Percentiles rank a stretch among this genome's conserved stretches.
Evolutionary conservation across 1,140 invertebrate genomes (phyloP).

Genomic region (Ditylenchus dipsaci): DNA sequence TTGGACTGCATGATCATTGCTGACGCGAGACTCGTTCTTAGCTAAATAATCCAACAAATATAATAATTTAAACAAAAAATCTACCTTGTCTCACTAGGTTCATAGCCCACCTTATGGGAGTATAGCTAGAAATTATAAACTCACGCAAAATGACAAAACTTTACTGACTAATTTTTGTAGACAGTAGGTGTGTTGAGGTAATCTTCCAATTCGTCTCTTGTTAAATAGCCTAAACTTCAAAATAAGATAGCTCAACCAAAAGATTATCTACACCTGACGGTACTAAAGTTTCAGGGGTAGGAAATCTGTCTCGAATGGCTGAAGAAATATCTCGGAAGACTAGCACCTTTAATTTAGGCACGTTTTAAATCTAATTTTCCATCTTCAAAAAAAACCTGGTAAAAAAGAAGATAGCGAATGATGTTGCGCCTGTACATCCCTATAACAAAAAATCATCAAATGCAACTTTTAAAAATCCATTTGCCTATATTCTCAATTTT

Average conservation of each 20-base stretch:
- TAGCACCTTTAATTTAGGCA: background rate
- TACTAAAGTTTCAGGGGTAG: conserved; percentile 3
- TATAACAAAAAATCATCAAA: background rate
- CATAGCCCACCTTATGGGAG: conserved; percentile 50
- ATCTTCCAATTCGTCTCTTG: conserved; percentile 27
- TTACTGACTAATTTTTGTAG: conserved; percentile 40
- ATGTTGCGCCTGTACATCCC: conserved; percentile 12
- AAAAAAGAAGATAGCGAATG: conserved; percentile 9
- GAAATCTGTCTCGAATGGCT: conserved; percentile 1
- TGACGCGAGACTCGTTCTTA: background rate
- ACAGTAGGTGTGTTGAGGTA: conserved; percentile 14
- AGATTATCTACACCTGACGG: conserved; percentile 3
- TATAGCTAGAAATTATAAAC: conserved; percentile 32
- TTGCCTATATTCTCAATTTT: too few species aligned
- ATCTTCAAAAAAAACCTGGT: background rate
- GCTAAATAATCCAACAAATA: too few species aligned
- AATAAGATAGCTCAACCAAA: too few species aligned
- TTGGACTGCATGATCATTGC: background rate
- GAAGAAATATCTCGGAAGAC: background rate
- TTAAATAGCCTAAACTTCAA: conserved; percentile 27
- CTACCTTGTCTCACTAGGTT: conserved; percentile 26
- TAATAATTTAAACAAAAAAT: too few species aligned
- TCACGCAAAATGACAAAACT: background rate
- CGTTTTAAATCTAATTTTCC: background rate
- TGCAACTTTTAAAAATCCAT: too few species aligned